Evolutionary conservation across 2,888 invertebrate species (phyloP).

Genomic region (Diarsia brunnea): DNA sequence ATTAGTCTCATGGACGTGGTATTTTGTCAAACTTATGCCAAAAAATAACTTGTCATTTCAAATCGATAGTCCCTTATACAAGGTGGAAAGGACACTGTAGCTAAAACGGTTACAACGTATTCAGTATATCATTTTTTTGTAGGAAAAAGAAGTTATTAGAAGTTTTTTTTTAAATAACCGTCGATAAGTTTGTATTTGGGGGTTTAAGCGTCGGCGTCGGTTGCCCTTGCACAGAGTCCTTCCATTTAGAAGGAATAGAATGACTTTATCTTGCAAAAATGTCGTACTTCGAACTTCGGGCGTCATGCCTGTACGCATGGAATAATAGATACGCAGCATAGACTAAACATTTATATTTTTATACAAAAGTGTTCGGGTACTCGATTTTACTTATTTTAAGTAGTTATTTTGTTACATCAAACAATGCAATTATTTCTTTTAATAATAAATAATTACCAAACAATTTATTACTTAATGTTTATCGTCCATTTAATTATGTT

Average conservation of each 20-base stretch:
- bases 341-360: conserved; percentile 48
- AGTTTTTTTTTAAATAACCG: too few species aligned
- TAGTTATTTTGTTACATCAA: conserved; percentile 41
- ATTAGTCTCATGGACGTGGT: neutral
- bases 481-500: conserved; percentile 59
- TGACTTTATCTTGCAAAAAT: neutral
- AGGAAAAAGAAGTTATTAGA: too few species aligned
- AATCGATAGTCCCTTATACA: too few species aligned
- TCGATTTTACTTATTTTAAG: conserved; percentile 60
- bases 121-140: too few species aligned
- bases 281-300: neutral
- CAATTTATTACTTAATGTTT: conserved; percentile 62
- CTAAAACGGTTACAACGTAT: too few species aligned
- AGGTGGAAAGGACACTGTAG: too few species aligned
- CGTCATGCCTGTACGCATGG: neutral
- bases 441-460: conserved; percentile 40
- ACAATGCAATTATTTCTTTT: conserved; percentile 63
- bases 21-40: neutral
- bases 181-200: too few species aligned
- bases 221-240: too few species aligned
- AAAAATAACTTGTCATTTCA: too few species aligned
- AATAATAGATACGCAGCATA: neutral
- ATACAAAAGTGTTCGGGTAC: conserved; percentile 58
- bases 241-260: too few species aligned
- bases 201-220: too few species aligned